A percentile compares a stretch with the other conserved stretches of the same genome.
These are phyloP conservation scores for Masnerella sp. DNA, from an alignment of 2,888 invertebrate species.

Conservation along the genomic window DNA sequence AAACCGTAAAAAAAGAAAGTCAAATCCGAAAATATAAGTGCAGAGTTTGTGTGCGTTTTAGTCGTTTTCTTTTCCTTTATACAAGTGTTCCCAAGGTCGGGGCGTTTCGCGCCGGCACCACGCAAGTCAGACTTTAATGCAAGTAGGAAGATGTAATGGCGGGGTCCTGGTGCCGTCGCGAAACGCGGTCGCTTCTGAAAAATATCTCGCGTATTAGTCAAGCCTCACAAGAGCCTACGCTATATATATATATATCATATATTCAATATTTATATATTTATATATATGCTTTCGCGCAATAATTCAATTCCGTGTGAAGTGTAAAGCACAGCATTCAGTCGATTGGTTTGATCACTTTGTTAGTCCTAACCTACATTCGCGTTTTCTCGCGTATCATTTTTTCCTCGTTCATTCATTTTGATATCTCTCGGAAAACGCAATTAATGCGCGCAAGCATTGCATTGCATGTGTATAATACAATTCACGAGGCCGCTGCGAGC, in stretches of 20 bases:
- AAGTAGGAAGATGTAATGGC: slow-evolving; percentile 54
- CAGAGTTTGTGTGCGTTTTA: slow-evolving; percentile 44
- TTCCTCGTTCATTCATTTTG: slow-evolving; percentile 29
- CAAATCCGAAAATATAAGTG: slow-evolving; percentile 69
- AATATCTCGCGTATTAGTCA: slow-evolving; percentile 66
- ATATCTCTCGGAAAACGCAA: slow-evolving; percentile 49
- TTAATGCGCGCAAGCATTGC: slow-evolving; percentile 56
- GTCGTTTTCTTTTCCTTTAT: slow-evolving; percentile 62
- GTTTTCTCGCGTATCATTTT: not conserved
- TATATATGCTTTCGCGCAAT: slow-evolving; percentile 54
- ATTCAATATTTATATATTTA: slow-evolving; percentile 37
- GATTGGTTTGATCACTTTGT: slow-evolving; percentile 50
- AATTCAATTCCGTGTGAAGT: slow-evolving; percentile 53
- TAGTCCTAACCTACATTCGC: slow-evolving; percentile 36
- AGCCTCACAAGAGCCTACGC: slow-evolving; percentile 69
- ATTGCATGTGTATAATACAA: slow-evolving; percentile 47
- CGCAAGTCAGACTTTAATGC: slow-evolving; percentile 38
- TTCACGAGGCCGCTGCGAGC: slow-evolving; percentile 35
- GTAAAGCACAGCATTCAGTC: slow-evolving; percentile 57
- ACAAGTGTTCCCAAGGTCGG: slow-evolving; percentile 65
- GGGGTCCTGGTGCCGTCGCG: slow-evolving; percentile 69
- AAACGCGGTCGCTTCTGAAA: slow-evolving; percentile 60
- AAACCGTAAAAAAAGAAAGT: slow-evolving; percentile 71
- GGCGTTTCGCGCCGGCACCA: slow-evolving; percentile 17
- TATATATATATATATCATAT: slow-evolving; percentile 48